Percentiles rank a stretch among this genome's conserved stretches.
phyloP scores from a whole-genome alignment of 2,797 vertebrate genomes.

The Danio jaintianensis region DNA sequence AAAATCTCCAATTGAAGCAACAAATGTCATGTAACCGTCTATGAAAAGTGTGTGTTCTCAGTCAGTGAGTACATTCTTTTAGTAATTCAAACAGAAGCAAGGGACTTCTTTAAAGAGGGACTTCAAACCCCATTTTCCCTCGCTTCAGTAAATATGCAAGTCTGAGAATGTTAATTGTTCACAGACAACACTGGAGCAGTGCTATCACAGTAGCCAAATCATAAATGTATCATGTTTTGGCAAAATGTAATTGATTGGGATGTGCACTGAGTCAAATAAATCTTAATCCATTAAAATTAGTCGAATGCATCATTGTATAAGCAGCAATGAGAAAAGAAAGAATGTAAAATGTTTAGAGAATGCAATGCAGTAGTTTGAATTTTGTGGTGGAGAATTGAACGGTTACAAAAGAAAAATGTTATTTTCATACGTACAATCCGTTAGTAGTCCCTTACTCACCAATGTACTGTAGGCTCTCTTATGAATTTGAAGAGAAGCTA shows the following conservation, averaged over 20 bases:
- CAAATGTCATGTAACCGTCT: not conserved
- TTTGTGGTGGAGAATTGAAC: constrained; percentile 13
- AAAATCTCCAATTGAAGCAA: constrained; percentile 8
- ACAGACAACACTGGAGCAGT: not conserved
- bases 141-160: not conserved
- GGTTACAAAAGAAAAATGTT: constrained; percentile 26
- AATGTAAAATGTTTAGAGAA: constrained; percentile 10
- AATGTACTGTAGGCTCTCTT: constrained; percentile 19
- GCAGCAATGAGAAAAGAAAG: constrained; percentile 20
- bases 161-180: not conserved
- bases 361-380: constrained; percentile 26
- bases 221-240: not conserved
- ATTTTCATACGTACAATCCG: constrained; percentile 32
- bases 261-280: not conserved
- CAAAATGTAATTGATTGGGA: not conserved
- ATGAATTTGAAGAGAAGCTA: constrained; percentile 18
- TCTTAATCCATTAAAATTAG: not conserved
- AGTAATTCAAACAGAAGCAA: not conserved
- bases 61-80: not conserved
- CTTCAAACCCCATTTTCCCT: constrained; percentile 3
- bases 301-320: constrained; percentile 13
- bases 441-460: constrained; percentile 47
- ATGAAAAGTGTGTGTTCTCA: constrained; percentile 18
- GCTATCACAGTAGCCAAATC: constrained; percentile 12
- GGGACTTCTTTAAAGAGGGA: constrained; percentile 1